These are phyloP conservation scores for Thalassoma bifasciatum DNA, from an alignment of 2,113 vertebrate species.

Conservation along the genomic window DNA sequence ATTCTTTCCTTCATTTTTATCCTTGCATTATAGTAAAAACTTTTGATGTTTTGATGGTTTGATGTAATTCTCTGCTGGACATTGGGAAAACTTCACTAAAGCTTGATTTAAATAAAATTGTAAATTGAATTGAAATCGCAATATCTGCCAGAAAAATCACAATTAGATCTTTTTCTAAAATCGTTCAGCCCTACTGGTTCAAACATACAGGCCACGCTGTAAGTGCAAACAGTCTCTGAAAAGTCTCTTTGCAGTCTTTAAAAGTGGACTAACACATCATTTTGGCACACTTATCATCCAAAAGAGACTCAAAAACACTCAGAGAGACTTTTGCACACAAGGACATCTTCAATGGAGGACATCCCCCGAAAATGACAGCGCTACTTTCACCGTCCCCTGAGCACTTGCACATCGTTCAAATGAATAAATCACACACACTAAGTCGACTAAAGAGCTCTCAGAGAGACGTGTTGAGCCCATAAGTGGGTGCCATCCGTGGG, in stretches of 20 bases:
- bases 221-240: neutral
- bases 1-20: too few relatives aligned
- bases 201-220: too few relatives aligned
- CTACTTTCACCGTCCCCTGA: slow-evolving; percentile 19
- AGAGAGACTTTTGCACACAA: neutral
- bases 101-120: too few relatives aligned
- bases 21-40: too few relatives aligned
- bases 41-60: too few relatives aligned
- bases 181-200: too few relatives aligned
- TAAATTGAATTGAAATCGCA: too few relatives aligned
- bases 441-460: slow-evolving; percentile 49
- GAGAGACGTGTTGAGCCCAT: slow-evolving; percentile 46
- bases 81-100: too few relatives aligned
- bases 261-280: too few relatives aligned
- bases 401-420: slow-evolving; percentile 42
- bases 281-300: neutral
- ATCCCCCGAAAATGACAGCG: slow-evolving; percentile 18
- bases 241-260: neutral
- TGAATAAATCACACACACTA: slow-evolving; percentile 51
- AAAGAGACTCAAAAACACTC: neutral
- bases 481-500: slow-evolving; percentile 52
- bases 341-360: neutral
- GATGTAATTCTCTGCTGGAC: too few relatives aligned
- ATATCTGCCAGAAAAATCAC: too few relatives aligned
- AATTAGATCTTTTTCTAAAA: too few relatives aligned